Evolutionary conservation across 2,888 invertebrate species (phyloP), one percentile per base, ranked within the genome.

Genomic region (Andricus quercusramuli): DNA sequence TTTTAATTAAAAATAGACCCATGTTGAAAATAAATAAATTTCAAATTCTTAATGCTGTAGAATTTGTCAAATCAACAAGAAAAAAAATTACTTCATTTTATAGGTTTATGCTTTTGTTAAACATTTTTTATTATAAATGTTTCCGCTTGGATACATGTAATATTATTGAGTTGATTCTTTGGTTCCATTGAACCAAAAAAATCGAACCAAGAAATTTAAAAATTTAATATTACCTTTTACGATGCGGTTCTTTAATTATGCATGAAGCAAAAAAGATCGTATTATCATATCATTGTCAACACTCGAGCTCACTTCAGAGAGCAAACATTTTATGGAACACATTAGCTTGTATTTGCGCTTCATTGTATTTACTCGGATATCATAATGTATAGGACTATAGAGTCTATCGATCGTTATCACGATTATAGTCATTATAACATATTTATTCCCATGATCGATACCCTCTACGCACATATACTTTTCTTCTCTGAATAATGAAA

Each of bases 311-410:
- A 1, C n/a, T 74, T 74, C 29, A 13, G 13, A 32, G 20, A 74
- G 56, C n/a, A 74, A 74, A 74, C 74, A 74, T 74, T 74, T 74
- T 74, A 74, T n/a, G 11, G 29, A 74, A 32, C 51, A 51, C 74
- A 74, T 74, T 74, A 74, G 56, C 56, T 74, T 32, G 4, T 74
- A 74, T 74, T 74, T 74, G 74, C 56, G n/a, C 56, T 59, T 37
- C 51, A n/a, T 37, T 74, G 56, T 47, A 20, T 74, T 74, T 74
- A 74, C 56, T 22, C 11, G 32, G n/a, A 51, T 74, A 47, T 56
- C 74, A 29, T 74, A 32, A 74, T 32, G 56, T 51, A 15, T 56
- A 32, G 20, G 56, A 74, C 13, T 32, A 74, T 32, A 74, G 29
- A 47, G 47, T 56, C 56, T 37, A 6, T 41, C 67, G 4, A 37